Evolutionary conservation across 1,140 invertebrate species (phyloP), one percentile per base, ranked within the genome.

Genomic region (Hypothenemus hampei): DNA sequence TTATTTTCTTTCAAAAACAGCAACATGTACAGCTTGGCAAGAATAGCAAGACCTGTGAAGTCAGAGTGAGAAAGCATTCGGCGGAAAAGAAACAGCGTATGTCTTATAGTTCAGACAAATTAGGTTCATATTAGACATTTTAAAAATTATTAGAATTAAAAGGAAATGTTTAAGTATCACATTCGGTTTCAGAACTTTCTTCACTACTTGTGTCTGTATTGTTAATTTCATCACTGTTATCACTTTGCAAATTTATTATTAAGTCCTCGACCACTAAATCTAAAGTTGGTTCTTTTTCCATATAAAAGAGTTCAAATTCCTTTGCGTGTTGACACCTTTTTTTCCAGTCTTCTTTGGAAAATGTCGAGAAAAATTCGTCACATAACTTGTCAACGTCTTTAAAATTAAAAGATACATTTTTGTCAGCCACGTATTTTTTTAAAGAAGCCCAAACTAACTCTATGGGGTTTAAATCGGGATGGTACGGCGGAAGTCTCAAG

Each of bases 391-490:
- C 26, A 1, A 1, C 26, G 13, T 31, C 26, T 31, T 31, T 31
- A 31, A 31, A 31, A 3, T 31, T 31, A 31, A 31, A 31, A 31
- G 26, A 11, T 3, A 31, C 26, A 31, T 31, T 31, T 31, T 31
- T 31, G 13, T 31, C 26, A 31, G 26, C 26, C 26, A 31, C 26
- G 13, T 31, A 31, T 13, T 31, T 8, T 31, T 1, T 31, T 13
- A 31, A 31, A 31, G 13, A 8, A 29, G 6, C 0, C 26, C 26
- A 29, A 7, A 7, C 26, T 29, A n/a, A 29, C 40, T 53, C 49
- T 8, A 58, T 53, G 1, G 43, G 43, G 15, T 53, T 58, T 22
- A 58, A 31, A 20, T 58, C 33, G 3, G 43, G 43, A 23, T 58
- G 41, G 24, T 58, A 58, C 16, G 41, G 49, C 2, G 41, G 56